phyloP scores from a whole-genome alignment of 2,113 vertebrate genomes.

The Suricata suricatta region DNA sequence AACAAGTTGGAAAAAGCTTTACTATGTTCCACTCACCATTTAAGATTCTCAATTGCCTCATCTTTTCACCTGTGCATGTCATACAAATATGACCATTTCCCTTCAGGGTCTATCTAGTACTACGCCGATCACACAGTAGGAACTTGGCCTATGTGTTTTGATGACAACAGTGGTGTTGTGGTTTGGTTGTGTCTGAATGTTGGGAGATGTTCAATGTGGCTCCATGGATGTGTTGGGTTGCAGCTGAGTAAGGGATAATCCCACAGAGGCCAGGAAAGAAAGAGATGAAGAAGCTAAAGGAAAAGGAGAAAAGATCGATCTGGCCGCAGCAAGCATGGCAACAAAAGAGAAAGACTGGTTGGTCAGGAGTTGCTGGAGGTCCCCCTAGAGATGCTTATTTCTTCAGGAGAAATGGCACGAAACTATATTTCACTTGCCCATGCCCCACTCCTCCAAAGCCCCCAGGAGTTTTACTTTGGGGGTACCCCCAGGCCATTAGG shows the following conservation, averaged over 20 bases:
- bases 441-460: neutral
- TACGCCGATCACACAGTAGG: neutral
- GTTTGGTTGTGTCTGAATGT: neutral
- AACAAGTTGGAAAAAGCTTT: constrained; percentile 7
- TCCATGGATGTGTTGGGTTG: neutral
- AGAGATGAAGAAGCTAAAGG: neutral
- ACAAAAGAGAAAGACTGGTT: neutral
- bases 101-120: neutral
- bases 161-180: neutral
- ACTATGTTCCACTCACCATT: neutral
- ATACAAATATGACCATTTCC: neutral
- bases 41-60: neutral
- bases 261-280: neutral
- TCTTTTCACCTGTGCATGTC: neutral
- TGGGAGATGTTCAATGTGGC: neutral
- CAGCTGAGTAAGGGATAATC: neutral
- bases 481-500: neutral
- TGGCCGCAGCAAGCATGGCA: neutral
- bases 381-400: neutral
- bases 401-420: neutral
- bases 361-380: neutral
- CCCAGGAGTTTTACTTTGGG: constrained; percentile 33
- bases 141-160: neutral
- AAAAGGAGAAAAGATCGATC: neutral
- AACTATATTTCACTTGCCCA: neutral